A percentile compares a stretch with the other conserved stretches of the same genome.
Conservation (phyloP, 1,140 invertebrate species). For the Chrysomallon squamiferum region DNA sequence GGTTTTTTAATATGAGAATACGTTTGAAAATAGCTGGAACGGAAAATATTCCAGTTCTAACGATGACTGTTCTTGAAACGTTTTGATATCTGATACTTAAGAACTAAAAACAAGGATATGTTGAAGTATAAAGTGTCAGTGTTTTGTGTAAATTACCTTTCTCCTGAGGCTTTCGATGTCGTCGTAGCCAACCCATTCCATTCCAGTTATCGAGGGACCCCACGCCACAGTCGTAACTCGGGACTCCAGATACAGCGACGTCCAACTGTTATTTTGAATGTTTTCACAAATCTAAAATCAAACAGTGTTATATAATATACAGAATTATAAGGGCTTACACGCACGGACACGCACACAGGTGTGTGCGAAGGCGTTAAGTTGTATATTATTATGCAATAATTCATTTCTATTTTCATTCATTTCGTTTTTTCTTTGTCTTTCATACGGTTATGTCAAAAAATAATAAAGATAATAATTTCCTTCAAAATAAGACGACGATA, state of each 20-base stretch:
- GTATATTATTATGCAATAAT: background rate
- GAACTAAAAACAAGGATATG: too few relatives aligned
- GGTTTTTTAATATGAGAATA: background rate
- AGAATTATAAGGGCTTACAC: background rate
- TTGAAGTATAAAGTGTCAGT: too few relatives aligned
- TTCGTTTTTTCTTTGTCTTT: background rate
- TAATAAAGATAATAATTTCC: background rate
- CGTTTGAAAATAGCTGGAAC: background rate
- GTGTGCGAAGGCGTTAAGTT: background rate
- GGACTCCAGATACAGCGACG: background rate
- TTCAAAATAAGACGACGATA: too few relatives aligned
- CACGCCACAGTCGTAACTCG: background rate
- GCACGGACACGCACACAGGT: background rate
- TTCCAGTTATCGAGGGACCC: background rate
- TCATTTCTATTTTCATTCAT: background rate
- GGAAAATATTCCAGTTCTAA: background rate
- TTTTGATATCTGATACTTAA: too few relatives aligned
- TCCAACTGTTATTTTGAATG: background rate
- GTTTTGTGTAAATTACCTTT: background rate
- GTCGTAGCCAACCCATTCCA: conserved; percentile 3
- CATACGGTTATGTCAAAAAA: background rate
- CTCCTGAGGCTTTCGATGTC: background rate
- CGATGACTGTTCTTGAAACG: too few relatives aligned
- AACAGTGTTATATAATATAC: background rate
- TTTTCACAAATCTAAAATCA: background rate